Conservation (phyloP, 2,113 vertebrate genomes). For the Potamarius usumacintae region DNA sequence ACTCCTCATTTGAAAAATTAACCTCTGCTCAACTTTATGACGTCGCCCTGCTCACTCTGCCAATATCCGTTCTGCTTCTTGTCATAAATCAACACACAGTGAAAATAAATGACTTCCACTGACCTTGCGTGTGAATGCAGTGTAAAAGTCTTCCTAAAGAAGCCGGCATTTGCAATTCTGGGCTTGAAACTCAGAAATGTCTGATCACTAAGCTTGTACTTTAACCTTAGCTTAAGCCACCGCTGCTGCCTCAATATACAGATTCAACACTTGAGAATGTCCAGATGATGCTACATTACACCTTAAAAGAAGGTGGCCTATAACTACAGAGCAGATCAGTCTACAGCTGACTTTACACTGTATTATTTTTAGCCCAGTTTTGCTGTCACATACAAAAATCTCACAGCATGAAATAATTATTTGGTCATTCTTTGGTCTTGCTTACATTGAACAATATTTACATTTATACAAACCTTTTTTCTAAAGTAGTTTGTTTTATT, state of each 20-base stretch:
- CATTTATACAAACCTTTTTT: background rate
- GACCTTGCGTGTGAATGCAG: background rate
- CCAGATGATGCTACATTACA: background rate
- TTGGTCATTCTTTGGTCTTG: background rate
- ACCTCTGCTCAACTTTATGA: background rate
- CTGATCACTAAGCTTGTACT: background rate
- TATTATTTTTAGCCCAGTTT: background rate
- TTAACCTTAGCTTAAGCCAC: background rate
- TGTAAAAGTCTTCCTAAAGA: background rate
- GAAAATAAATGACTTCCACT: constrained; percentile 21
- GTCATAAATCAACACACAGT: constrained; percentile 9
- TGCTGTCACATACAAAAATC: background rate
- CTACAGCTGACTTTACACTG: too few relatives aligned
- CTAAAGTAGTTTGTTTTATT: background rate
- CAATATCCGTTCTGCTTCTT: constrained; percentile 9
- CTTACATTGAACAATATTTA: background rate
- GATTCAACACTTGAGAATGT: background rate
- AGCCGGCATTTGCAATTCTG: background rate
- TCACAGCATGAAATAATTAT: background rate
- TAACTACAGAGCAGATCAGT: background rate
- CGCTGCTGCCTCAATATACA: background rate
- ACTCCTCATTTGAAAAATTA: constrained; percentile 7
- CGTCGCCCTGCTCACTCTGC: background rate
- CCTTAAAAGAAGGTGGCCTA: background rate
- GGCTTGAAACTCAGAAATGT: background rate